Evolutionary conservation across 92 coral and sea anemone species (phyloP), one percentile per base, ranked within the genome.

Genomic region (Phymanthus crucifer): DNA sequence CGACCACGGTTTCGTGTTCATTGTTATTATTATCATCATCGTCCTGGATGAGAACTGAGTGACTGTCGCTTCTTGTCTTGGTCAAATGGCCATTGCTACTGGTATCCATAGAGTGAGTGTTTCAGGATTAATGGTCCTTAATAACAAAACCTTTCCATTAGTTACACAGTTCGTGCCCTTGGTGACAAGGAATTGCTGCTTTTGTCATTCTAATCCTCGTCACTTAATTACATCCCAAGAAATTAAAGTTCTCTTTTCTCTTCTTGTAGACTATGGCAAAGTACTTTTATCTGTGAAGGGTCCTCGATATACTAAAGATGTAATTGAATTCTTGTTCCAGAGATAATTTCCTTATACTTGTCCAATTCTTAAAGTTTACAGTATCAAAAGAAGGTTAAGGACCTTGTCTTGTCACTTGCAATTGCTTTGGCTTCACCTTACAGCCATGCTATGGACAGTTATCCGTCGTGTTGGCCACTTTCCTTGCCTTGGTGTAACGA

Each of bases 1-100:
- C 79, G 21, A 35, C 79, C 57, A 17, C 36, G 35, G 48, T 29
- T 27, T 40, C 47, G 66, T 13, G 46, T 16, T 37, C 58, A 48
- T 37, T 46, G 31, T 61, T 54, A 54, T 43, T 5, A 43, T 5
- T 45, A 45, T 45, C 4, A 7, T 74, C 85, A 32, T 85, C 83
- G 38, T 72, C 79, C 56, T 74, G 81, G 69, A 85, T 66, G 14
- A 85, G 75, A 45, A 85, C 85, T 0, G 85, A 72, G 21, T 75
- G 66, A 32, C 78, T 80, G 33, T 80, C 78, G 24, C 79, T 74
- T n/a, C 67, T 74, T 24, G 66, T 66, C 35, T 74, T 72, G 18
- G 27, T 29, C 27, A 74, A 46, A 11, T 73, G 73, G 34, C 79
- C 77, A 35, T 74, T 46, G 18, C 79, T 64, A 36, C 21, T 23